A percentile compares a stretch with the other conserved stretches of the same genome.
These are phyloP conservation scores for Hemithea aestivaria DNA, from an alignment of 2,888 invertebrate genomes.

Conservation along the genomic window DNA sequence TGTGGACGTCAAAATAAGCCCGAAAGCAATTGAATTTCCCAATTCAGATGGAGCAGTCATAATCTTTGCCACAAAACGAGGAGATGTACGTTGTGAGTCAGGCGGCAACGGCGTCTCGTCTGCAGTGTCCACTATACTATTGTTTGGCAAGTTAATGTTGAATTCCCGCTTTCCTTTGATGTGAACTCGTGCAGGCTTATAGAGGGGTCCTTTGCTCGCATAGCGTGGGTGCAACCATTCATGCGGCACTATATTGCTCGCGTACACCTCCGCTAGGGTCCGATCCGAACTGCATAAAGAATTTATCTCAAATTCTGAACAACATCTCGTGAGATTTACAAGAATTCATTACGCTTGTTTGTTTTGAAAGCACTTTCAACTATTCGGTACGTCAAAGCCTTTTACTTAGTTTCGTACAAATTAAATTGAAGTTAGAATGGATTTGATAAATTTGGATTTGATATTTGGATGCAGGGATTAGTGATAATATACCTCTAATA, in stretches of 20 bases:
- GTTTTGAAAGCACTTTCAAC: no score
- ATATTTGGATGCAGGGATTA: no score
- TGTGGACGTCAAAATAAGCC: no score
- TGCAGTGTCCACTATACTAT: constrained; percentile 31
- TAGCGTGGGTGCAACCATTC: constrained; percentile 57
- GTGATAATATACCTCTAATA: no score
- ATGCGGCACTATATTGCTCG: constrained; percentile 43
- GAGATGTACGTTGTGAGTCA: not conserved
- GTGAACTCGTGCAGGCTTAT: constrained; percentile 54
- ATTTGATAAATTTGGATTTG: no score
- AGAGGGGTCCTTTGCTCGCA: constrained; percentile 56
- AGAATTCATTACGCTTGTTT: no score
- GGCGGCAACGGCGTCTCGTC: constrained; percentile 10
- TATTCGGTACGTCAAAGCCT: no score
- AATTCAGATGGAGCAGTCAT: constrained; percentile 4
- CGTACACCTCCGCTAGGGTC: constrained; percentile 25
- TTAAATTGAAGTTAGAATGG: no score
- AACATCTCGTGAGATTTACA: not conserved
- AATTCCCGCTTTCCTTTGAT: constrained; percentile 62
- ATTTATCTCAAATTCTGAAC: not conserved
- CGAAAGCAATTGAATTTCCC: not conserved
- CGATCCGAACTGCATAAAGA: constrained; percentile 2
- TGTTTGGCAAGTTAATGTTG: constrained; percentile 55
- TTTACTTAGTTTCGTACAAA: no score
- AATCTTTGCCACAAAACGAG: constrained; percentile 13